Evolutionary conservation across 2,113 vertebrate genomes (phyloP), one percentile per base, ranked within the genome.

Genomic region (Meriones unguiculatus): DNA sequence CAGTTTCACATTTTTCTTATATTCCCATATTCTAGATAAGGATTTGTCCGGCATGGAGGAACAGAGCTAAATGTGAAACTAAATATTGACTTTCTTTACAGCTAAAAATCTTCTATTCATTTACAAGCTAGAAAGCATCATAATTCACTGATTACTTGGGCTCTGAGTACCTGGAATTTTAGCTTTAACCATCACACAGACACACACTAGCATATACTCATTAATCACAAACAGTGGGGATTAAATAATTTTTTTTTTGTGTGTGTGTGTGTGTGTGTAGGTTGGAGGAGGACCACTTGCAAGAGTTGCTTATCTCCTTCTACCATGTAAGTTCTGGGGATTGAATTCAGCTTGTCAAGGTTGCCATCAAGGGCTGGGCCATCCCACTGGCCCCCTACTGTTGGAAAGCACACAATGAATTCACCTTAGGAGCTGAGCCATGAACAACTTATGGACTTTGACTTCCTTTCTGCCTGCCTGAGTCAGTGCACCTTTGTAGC

Each of bases 61-160:
- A 95, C 28, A 62, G 65, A 65, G 9, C 15, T 93, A 50, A 54
- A 41, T 2, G 59, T 30, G 25, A 96, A 67, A 64, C 52, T 73
- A 72, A 89, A 54, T 62, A 65, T 7, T 62, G 75, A 67, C 38
- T 11, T 24, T 2, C 41, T n/a, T 59, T 9, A 15, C 35, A 89
- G 81, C 59, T 59, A 25, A 81, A 65, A 18, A 80, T 41, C 80
- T 89, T 72, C 50, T 84, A 32, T 6, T 57, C 12, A n/a, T 69
- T 84, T 78, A 84, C 77, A 94, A 54, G 52, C 20, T 73, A 73
- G 62, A 38, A 88, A 94, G 62, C 5, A 82, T 32, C n/a, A 85
- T 5, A 10, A 59, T 67, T 72, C n/a, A 73, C n/a, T 76, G 24
- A 25, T 28, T 11, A 3, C 54, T 82, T 59, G 38, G 62, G 30